phyloP scores from a whole-genome alignment of 2,113 vertebrate genomes.

The Meriones unguiculatus region DNA sequence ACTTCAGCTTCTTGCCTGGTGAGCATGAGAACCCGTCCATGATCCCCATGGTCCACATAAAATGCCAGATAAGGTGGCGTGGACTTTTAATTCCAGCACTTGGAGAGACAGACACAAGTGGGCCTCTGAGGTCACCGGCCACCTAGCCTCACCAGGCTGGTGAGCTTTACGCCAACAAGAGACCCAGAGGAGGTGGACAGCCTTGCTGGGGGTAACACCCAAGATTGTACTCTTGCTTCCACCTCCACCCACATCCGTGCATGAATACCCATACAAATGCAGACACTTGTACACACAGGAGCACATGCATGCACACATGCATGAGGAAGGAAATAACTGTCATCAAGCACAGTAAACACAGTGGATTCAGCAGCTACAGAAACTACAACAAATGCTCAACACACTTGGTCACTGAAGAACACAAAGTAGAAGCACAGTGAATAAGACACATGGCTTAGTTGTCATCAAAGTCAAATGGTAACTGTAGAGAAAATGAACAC shows the following conservation, averaged over 20 bases:
- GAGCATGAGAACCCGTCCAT: background rate
- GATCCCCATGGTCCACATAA: background rate
- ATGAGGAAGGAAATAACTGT: background rate
- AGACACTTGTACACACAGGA: background rate
- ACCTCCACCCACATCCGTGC: background rate
- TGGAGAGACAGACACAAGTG: background rate
- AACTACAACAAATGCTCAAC: too few relatives aligned
- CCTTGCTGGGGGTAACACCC: background rate
- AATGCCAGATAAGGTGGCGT: too few relatives aligned
- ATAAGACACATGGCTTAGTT: background rate
- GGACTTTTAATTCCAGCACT: background rate
- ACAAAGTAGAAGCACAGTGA: background rate
- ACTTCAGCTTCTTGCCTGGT: background rate
- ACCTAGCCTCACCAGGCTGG: background rate
- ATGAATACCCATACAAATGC: background rate
- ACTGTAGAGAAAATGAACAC: background rate
- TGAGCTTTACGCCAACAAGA: background rate
- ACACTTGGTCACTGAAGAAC: background rate
- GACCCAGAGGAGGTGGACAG: background rate
- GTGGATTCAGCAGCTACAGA: background rate
- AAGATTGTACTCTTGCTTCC: background rate
- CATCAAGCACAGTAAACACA: background rate
- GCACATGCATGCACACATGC: background rate
- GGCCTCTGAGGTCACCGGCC: background rate
- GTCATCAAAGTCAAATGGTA: background rate